Evolutionary conservation across 2,113 vertebrate species (phyloP).

Genomic region (Psilopsiagon aymara): DNA sequence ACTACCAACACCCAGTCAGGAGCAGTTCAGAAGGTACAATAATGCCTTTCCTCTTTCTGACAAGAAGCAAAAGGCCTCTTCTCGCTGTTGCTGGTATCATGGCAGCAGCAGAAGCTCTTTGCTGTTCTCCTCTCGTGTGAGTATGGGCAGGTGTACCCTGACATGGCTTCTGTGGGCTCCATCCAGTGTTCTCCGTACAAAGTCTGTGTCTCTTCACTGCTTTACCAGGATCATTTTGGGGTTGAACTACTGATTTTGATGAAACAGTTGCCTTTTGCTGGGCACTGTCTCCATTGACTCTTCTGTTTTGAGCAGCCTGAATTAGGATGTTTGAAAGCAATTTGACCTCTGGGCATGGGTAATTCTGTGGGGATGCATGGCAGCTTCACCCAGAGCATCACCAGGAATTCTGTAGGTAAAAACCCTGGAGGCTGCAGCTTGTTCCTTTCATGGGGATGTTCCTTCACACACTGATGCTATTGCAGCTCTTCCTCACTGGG

Average conservation of each 20-base stretch:
- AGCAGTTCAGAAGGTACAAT: background rate
- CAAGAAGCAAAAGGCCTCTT: background rate
- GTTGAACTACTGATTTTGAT: background rate
- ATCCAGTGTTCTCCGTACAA: background rate
- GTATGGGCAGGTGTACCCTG: too few relatives aligned
- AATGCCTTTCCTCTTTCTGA: background rate
- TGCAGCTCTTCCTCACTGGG: background rate
- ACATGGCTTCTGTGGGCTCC: background rate
- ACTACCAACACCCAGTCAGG: background rate
- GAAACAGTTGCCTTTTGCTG: background rate
- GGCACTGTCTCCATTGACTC: background rate
- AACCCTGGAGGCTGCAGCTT: accelerated
- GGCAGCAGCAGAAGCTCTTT: background rate
- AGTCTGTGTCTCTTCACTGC: accelerated
- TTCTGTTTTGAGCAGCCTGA: background rate
- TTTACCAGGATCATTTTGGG: background rate
- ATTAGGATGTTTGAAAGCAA: accelerated
- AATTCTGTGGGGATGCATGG: background rate
- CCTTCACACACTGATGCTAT: background rate
- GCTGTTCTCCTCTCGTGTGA: accelerated
- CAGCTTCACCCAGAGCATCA: background rate
- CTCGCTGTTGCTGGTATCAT: accelerated
- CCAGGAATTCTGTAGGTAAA: background rate
- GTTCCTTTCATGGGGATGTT: background rate
- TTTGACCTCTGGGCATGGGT: background rate